Evolutionary conservation across 2,797 vertebrate genomes (phyloP).

Genomic region (Sebastes reedi): DNA sequence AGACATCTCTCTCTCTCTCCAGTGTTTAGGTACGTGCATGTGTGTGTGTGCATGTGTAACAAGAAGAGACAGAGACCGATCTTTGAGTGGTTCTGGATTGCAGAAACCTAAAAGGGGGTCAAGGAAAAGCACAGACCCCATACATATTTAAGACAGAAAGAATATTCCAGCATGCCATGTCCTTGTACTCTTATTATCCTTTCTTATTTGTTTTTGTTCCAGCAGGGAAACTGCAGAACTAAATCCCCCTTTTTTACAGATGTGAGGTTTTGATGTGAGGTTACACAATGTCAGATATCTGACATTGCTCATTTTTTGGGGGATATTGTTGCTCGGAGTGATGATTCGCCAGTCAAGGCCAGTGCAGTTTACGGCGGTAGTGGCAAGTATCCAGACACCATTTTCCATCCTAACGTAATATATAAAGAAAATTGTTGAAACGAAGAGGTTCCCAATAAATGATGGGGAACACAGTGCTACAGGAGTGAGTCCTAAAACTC

Average conservation of each 20-base stretch:
- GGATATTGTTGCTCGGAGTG: background rate
- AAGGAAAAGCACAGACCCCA: slow-evolving; percentile 3
- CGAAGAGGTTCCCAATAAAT: background rate
- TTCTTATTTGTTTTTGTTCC: background rate
- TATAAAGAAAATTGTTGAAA: background rate
- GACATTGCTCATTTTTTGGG: background rate
- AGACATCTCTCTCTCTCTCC: background rate
- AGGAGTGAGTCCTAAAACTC: too few relatives aligned
- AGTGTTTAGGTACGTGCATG: background rate
- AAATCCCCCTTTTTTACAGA: background rate
- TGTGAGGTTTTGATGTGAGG: background rate
- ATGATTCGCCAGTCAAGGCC: background rate
- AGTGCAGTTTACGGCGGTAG: background rate
- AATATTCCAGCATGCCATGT: background rate
- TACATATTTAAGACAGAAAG: slow-evolving; percentile 13
- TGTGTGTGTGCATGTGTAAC: background rate
- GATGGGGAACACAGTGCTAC: background rate
- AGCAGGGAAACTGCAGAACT: background rate
- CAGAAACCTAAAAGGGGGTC: slow-evolving; percentile 16
- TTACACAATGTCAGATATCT: background rate
- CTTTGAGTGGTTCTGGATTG: slow-evolving; percentile 1
- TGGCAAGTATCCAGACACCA: background rate
- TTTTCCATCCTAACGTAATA: background rate
- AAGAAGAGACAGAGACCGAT: slow-evolving; percentile 21
- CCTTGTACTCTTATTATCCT: background rate